phyloP scores from a whole-genome alignment of 2,888 invertebrate genomes.

The Candidula unifasciata region DNA sequence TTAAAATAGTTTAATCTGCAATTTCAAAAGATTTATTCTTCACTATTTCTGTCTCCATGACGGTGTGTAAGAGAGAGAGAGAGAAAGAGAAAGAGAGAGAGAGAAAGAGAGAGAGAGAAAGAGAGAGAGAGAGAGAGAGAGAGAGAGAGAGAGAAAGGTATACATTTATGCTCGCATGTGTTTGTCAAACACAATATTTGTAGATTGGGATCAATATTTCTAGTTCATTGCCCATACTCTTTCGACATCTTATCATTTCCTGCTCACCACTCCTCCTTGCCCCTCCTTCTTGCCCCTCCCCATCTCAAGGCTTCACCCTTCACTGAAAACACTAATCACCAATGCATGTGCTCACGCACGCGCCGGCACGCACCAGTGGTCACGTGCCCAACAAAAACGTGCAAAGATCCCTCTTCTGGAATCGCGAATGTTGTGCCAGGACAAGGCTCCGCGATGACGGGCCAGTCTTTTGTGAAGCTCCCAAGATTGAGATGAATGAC shows the following conservation, averaged over 20 bases:
- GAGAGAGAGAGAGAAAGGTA: too few species aligned
- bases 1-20: too few species aligned
- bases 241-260: not conserved
- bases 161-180: too few species aligned
- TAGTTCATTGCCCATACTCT: too few species aligned
- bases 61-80: too few species aligned
- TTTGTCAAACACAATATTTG: too few species aligned
- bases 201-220: too few species aligned
- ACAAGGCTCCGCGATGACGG: not conserved
- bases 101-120: too few species aligned
- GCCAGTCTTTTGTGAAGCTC: not conserved
- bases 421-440: not conserved
- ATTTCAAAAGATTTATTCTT: too few species aligned
- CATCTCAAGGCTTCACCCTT: slow-evolving; percentile 2
- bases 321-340: slow-evolving; percentile 5
- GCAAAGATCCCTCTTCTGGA: not conserved
- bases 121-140: too few species aligned
- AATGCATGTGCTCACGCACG: slow-evolving; percentile 32
- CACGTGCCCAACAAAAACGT: slow-evolving; percentile 16
- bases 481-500: not conserved
- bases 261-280: not conserved
- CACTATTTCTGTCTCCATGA: too few species aligned
- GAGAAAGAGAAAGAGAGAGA: too few species aligned
- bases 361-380: slow-evolving; percentile 23
- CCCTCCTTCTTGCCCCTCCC: not conserved